Evolutionary conservation across 2,113 vertebrate species (phyloP).

Genomic region (Eublepharis macularius): DNA sequence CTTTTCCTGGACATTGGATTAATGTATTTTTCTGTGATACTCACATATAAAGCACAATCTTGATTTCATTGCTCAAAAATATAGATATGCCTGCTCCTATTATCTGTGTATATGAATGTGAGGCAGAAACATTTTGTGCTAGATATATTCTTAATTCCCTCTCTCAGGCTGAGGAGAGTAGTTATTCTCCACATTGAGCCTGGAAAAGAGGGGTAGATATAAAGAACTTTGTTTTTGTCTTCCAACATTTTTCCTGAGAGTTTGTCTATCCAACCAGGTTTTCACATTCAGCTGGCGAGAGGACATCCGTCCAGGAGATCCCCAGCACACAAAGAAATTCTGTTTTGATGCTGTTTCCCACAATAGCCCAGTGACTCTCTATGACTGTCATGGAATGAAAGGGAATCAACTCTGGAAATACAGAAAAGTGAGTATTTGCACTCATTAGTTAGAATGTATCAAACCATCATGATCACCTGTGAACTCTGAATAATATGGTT

Average conservation of each 20-base stretch:
- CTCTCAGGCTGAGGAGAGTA: background rate
- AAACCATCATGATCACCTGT: background rate
- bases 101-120: background rate
- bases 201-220: background rate
- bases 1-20: too few species aligned
- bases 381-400: conserved; percentile 97
- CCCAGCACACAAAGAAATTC: conserved; percentile 93
- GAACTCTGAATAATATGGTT: conserved; percentile 2
- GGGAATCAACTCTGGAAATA: conserved; percentile 98
- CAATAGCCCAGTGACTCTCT: conserved; percentile 92
- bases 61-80: background rate
- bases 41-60: background rate
- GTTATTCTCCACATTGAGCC: background rate
- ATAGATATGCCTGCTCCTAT: background rate
- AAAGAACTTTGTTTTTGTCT: fast-evolving
- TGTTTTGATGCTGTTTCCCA: conserved; percentile 94
- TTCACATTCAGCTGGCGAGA: conserved; percentile 97
- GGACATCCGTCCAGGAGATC: conserved; percentile 93
- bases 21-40: too few species aligned
- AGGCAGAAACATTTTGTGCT: background rate
- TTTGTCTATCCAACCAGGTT: conserved; percentile 77
- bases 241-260: background rate
- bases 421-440: conserved; percentile 76
- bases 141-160: background rate
- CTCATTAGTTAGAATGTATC: conserved; percentile 1